Conservation (phyloP, 2,888 invertebrate genomes). For the Cerastis leucographa region DNA sequence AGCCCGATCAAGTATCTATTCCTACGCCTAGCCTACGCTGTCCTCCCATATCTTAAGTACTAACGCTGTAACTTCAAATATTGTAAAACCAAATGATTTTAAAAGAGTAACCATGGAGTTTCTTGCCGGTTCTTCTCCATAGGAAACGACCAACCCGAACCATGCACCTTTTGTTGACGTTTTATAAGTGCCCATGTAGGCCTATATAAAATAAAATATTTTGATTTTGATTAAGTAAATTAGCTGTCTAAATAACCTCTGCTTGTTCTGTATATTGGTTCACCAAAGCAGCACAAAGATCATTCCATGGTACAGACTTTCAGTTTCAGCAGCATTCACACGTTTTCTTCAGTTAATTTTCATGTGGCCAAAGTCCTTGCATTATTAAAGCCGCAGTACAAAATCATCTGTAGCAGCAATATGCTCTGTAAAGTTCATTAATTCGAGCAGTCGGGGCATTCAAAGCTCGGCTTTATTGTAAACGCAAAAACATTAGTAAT, state of each 20-base stretch:
- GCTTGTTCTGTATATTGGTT: too few species aligned
- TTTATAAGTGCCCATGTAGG: too few species aligned
- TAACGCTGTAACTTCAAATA: too few species aligned
- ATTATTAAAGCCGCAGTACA: slow-evolving; percentile 6
- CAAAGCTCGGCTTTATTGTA: slow-evolving; percentile 28
- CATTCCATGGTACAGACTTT: not conserved
- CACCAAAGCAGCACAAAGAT: not conserved
- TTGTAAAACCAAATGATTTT: too few species aligned
- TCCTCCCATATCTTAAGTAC: too few species aligned
- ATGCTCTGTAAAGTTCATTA: slow-evolving; percentile 35
- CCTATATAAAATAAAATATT: too few species aligned
- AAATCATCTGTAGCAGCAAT: slow-evolving; percentile 21
- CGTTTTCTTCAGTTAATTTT: not conserved
- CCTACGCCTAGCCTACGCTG: too few species aligned
- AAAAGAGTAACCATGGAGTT: too few species aligned
- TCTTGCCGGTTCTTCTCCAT: too few species aligned
- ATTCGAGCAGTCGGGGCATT: slow-evolving; percentile 11
- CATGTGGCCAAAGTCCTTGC: not conserved
- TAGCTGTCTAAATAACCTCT: not conserved
- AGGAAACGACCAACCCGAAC: too few species aligned
- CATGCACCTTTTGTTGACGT: too few species aligned
- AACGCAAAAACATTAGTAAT: slow-evolving; percentile 19
- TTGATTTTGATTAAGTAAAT: too few species aligned
- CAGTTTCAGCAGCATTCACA: not conserved
- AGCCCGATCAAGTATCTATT: not conserved